These are phyloP conservation scores for Phenganax marumi DNA, from an alignment of 92 coral and sea anemone species.

Conservation along the genomic window DNA sequence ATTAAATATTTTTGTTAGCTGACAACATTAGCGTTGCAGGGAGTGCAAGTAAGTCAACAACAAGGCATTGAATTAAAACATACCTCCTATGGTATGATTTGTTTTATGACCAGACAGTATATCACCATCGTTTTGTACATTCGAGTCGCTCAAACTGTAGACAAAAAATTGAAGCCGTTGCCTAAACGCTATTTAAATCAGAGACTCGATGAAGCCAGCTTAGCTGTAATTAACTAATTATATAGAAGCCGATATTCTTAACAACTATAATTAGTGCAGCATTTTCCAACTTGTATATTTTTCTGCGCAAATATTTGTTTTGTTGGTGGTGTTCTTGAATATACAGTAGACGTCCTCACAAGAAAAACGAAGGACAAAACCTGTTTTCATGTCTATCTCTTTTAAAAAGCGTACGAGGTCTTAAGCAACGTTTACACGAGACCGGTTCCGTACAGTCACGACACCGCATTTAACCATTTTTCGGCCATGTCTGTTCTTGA, in stretches of 20 bases:
- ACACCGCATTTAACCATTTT: too few species aligned
- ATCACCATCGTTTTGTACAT: background rate
- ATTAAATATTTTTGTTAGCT: conserved; percentile 11
- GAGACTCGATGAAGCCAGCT: background rate
- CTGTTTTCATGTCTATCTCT: background rate
- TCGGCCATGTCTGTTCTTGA: too few species aligned
- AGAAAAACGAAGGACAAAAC: background rate
- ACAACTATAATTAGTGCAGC: background rate
- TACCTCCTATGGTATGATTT: conserved; percentile 24
- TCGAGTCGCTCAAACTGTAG: background rate
- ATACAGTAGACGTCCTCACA: conserved; percentile 10
- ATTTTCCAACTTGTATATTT: background rate
- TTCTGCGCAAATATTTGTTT: conserved; percentile 26
- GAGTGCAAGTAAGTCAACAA: conserved; percentile 2
- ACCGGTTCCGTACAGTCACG: background rate
- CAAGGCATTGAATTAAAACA: conserved; percentile 11
- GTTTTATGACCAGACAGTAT: background rate
- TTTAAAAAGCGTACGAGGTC: background rate
- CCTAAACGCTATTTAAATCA: background rate
- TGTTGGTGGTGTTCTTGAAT: background rate
- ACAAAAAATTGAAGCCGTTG: background rate
- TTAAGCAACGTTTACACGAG: background rate
- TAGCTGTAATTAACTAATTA: background rate
- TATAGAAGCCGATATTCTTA: background rate
- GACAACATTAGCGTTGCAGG: conserved; percentile 20